These are phyloP conservation scores for Chaenodraco wilsoni DNA, from an alignment of 2,797 vertebrate species.

Conservation along the genomic window DNA sequence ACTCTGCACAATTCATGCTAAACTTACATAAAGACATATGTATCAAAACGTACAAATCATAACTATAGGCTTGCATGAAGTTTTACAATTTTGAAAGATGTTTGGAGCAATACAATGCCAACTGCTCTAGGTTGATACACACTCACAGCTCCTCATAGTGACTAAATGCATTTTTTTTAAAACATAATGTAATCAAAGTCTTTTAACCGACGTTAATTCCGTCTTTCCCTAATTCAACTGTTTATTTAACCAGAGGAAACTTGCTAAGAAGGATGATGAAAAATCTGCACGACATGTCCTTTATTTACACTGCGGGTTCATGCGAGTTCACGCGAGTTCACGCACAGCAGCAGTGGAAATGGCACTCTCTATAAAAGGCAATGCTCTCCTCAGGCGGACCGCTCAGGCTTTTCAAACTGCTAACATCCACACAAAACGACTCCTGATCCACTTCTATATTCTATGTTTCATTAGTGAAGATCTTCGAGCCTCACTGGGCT, in stretches of 20 bases:
- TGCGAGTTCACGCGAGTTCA: background rate
- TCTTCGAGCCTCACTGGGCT: background rate
- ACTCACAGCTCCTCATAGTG: too few relatives aligned
- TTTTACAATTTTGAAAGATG: background rate
- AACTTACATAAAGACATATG: background rate
- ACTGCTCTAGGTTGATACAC: background rate
- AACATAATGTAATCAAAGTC: background rate
- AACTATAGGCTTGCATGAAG: background rate
- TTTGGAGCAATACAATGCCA: background rate
- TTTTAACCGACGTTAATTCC: background rate
- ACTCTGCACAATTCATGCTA: background rate
- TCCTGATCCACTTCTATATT: background rate
- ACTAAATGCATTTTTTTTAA: background rate
- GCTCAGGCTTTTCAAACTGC: background rate
- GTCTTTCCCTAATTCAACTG: background rate
- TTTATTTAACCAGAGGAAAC: background rate
- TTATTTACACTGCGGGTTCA: slow-evolving; percentile 6
- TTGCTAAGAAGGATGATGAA: background rate
- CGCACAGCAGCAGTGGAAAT: background rate
- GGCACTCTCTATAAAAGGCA: slow-evolving; percentile 56
- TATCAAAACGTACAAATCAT: background rate
- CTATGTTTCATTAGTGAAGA: background rate
- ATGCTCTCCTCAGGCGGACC: background rate
- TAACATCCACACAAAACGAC: background rate
- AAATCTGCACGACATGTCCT: background rate